Evolutionary conservation across 1,140 invertebrate species (phyloP), one percentile per base, ranked within the genome.

Genomic region (Papilio polytes): DNA sequence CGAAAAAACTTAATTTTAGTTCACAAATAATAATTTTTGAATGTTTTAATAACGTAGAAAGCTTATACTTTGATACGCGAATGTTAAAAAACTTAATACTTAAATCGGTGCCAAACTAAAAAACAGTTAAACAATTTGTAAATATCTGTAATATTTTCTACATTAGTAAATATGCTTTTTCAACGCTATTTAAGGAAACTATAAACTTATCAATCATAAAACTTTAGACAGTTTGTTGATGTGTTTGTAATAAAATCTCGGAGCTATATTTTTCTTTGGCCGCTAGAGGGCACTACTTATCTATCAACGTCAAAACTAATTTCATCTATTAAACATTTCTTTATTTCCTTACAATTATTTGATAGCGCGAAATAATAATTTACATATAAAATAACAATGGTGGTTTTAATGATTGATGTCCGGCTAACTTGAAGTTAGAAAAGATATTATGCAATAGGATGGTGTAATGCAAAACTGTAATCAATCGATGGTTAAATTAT

Each of bases 261-360:
- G 74, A 36, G 48, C 18, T 56, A 56, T 78, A 20, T 31, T 78
- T 78, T 78, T 15, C 74, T 78, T 53, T 78, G 53, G 18, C 18
- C 31, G 31, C 74, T 53, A 31, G 74, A 78, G 74, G 18, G 74
- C 26, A 56, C 22, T 78, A 78, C 46, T 59, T 78, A 78, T 78
- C 51, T 78, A 78, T 78, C 74, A 78, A 78, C 51, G 74, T 78
- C 74, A 53, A 56, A 78, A 78, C 53, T 78, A 78, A 78, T 78
- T 78, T 78, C 48, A 78, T 78, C 22, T 53, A 78, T 56, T 59
- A 36, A 36, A 70, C 12, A 70, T 70, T 70, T 76, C 22, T 76
- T 31, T 78, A 77, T 77, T 78, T 44, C 4, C 36, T 73, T 66
- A 26, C 59, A 26, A 66, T 66, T 10, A 26, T 13, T 66, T 66